phyloP scores from a whole-genome alignment of 2,888 invertebrate genomes.

The Eupithecia abbreviata region DNA sequence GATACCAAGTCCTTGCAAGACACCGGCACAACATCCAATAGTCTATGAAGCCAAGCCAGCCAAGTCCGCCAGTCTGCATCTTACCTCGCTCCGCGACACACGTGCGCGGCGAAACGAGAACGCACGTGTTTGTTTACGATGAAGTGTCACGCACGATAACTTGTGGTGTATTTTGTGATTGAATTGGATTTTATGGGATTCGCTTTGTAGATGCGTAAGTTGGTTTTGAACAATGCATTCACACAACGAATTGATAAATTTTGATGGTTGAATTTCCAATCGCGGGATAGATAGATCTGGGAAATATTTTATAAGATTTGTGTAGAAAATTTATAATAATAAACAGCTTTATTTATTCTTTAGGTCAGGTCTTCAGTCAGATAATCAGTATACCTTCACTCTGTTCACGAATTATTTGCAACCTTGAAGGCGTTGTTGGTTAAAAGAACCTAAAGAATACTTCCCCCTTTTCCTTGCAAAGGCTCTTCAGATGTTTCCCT shows the following conservation, averaged over 20 bases:
- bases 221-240: slow-evolving; percentile 1
- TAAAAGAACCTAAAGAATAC: not conserved
- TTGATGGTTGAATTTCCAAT: not conserved
- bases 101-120: slow-evolving; percentile 40
- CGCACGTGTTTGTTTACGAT: slow-evolving; percentile 53
- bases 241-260: not conserved
- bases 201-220: slow-evolving; percentile 38
- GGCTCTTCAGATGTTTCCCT: too few species aligned
- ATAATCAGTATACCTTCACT: not conserved
- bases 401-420: not conserved
- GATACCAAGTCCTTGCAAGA: slow-evolving; percentile 61
- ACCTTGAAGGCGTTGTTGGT: not conserved
- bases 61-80: slow-evolving; percentile 54
- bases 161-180: slow-evolving; percentile 26
- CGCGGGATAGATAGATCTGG: not conserved
- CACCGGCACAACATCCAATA: slow-evolving; percentile 45
- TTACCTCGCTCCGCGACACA: slow-evolving; percentile 46
- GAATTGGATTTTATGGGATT: slow-evolving; percentile 18
- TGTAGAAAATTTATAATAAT: not conserved
- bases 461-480: not conserved
- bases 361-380: not conserved
- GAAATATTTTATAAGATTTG: not conserved
- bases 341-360: not conserved
- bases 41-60: slow-evolving; percentile 45
- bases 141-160: slow-evolving; percentile 35